Conservation (phyloP, 2,797 vertebrate genomes). For the Craterocephalus amniculus region DNA sequence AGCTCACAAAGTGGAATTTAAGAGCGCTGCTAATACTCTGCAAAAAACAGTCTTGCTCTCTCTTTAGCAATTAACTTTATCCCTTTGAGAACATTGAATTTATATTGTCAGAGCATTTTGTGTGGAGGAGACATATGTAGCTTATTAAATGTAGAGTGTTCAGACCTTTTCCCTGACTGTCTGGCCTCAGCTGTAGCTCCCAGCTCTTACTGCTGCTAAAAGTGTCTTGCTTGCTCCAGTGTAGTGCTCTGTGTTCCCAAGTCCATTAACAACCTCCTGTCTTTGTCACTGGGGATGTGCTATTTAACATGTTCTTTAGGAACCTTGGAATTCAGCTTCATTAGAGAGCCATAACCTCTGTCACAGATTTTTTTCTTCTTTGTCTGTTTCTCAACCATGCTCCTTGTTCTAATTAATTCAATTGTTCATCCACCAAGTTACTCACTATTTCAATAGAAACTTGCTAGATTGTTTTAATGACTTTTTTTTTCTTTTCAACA, state of each 20-base stretch:
- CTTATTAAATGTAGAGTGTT: slow-evolving; percentile 65
- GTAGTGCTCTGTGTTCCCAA: slow-evolving; percentile 52
- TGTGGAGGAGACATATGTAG: slow-evolving; percentile 34
- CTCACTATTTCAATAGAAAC: slow-evolving; percentile 4
- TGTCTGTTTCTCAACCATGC: not conserved
- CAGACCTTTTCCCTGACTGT: slow-evolving; percentile 24
- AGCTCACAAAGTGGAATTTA: slow-evolving; percentile 50
- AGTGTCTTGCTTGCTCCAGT: slow-evolving; percentile 51
- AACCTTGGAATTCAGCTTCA: slow-evolving; percentile 47
- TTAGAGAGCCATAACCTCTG: slow-evolving; percentile 49
- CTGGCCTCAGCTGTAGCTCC: slow-evolving; percentile 29
- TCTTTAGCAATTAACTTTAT: slow-evolving; percentile 64
- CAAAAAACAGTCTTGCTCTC: slow-evolving; percentile 34
- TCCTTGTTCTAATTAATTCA: slow-evolving; percentile 14
- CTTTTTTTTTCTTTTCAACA: slow-evolving; percentile 58
- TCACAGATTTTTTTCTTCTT: slow-evolving; percentile 35
- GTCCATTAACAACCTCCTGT: slow-evolving; percentile 55
- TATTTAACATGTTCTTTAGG: slow-evolving; percentile 51
- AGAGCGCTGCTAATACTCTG: slow-evolving; percentile 39
- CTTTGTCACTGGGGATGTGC: slow-evolving; percentile 40
- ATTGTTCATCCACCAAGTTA: slow-evolving; percentile 7
- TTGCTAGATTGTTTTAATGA: slow-evolving; percentile 28
- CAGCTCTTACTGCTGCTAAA: slow-evolving; percentile 29
- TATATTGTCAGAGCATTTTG: slow-evolving; percentile 41
- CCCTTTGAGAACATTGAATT: slow-evolving; percentile 53